Conservation (phyloP, 2,888 invertebrate species). For the Tupiocoris notatus region DNA sequence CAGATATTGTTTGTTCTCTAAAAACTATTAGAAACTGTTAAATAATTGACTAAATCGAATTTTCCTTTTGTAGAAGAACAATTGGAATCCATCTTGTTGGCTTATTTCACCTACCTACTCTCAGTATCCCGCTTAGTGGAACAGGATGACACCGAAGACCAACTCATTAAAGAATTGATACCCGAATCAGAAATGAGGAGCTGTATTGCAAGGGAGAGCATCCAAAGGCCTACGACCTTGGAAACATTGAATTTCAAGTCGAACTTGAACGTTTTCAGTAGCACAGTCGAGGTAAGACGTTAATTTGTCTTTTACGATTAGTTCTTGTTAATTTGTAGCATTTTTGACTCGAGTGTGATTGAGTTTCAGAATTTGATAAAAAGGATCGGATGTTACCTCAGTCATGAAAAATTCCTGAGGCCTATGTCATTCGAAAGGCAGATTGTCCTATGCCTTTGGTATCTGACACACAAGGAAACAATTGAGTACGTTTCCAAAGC, state of each 20-base stretch:
- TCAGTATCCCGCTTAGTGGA: neutral
- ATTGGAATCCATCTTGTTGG: neutral
- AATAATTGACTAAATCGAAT: neutral
- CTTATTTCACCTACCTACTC: neutral
- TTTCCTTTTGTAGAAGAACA: neutral
- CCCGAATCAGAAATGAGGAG: neutral
- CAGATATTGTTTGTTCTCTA: too few species aligned
- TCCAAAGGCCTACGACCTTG: neutral
- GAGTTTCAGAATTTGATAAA: neutral
- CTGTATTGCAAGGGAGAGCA: neutral
- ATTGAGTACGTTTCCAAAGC: too few species aligned
- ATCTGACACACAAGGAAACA: neutral
- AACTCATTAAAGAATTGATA: neutral
- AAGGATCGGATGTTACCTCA: neutral
- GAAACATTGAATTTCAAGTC: neutral
- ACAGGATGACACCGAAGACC: neutral
- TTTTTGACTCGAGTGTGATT: too few species aligned
- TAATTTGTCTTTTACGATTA: too few species aligned
- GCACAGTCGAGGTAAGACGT: neutral
- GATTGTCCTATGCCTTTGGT: neutral
- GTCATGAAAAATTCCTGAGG: neutral
- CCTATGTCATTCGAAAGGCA: neutral
- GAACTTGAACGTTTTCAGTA: neutral
- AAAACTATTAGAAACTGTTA: too few species aligned
- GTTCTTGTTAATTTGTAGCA: too few species aligned